Base-by-base conservation (phyloP, 1,140 invertebrate species). In the Hypothenemus hampei region DNA sequence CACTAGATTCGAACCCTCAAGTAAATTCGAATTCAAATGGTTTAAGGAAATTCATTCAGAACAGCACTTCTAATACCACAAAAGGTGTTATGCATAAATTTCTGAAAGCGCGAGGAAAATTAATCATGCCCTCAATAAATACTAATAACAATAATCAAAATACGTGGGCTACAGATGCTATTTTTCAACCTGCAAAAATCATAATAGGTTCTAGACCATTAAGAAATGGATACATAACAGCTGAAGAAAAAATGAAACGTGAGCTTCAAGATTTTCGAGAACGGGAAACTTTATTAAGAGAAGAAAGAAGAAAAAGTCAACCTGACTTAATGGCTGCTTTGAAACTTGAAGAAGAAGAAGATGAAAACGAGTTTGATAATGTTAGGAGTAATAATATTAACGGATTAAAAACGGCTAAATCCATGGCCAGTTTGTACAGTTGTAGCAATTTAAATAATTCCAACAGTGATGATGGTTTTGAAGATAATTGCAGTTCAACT, bases 11-110 rank as follows among this genome's bases (percentile, higher is more conserved):
- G 16, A 11, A 10, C 18, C 20, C 40, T 21, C 11, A 1, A 22
- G 10, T 13, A 8, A 19, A 11, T 11, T 15, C 40, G 24, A 26
- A 59, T 45, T 11, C 11, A 23, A 60, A 59, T 50, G 59, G 58
- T 4, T 50, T 59, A 16, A 50, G 49, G 37, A 55, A 54, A 18
- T 67, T 67, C 33, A 59, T 55, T 11, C 68, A 63, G 22, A 69
- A 70, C 24, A 33, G 58, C 8, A 53, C 58, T 7, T n/a, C n/a
- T n/a, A n/a, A n/a, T n/a, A 13, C 19, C 16, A 56, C 58, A 5
- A 69, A 65, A 59, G 70, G 70, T 29, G 64, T 72, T 1, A 72
- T 72, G 70, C 66, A 70, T 20, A 69, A 68, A 44, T 72, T 72
- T 47, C 47, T 72, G 16, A 72, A 70, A 61, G 62, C 60, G 11